Evolutionary conservation across 2,888 invertebrate species (phyloP), one percentile per base, ranked within the genome.

Genomic region (Biston betularia): DNA sequence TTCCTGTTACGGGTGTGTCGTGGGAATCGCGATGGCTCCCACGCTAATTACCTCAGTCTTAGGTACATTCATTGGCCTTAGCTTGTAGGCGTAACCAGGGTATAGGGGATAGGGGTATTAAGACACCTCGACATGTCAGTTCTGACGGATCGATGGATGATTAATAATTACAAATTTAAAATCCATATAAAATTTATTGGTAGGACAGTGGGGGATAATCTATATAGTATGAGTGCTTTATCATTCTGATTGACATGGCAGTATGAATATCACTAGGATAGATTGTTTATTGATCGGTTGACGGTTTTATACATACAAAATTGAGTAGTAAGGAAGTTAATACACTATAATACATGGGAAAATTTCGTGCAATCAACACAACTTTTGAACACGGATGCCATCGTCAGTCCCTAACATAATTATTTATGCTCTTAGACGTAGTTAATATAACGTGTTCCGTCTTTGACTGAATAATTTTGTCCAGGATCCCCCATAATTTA

Each of bases 21-120:
- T 92, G 92, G 84, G 92, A 92, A 90, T 81, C 72, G 69, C 77
- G 73, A 71, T 73, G 79, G 79, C 86, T 92, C 92, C 89, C 91
- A 92, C 92, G 90, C 86, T 89, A 88, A 90, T 92, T 90, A 87
- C 80, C 67, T 65, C 76, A 78, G 80, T 81, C 86, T 83, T 82
- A 82, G 34, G 53, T 81, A 82, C 76, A 81, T 83, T 84, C 79
- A 79, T 81, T 81, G 83, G 78, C 81, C 80, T 83, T 78, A 78
- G 76, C 75, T 44, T 35, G 52, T 62, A 24, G 33, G 24, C 46
- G 61, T 57, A 61, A 0, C 46, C 38, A 65, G 55, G 50, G 34
- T 6, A 24, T 46, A 46, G 61, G 48, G 35, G 4, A 0, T 11
- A 40, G 58, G 44, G 42, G 9, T 14, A 34, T 6, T 15, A 11